A percentile compares a stretch with the other conserved stretches of the same genome.
Conservation (phyloP, 2,113 vertebrate genomes). For the Amazona guildingii region DNA sequence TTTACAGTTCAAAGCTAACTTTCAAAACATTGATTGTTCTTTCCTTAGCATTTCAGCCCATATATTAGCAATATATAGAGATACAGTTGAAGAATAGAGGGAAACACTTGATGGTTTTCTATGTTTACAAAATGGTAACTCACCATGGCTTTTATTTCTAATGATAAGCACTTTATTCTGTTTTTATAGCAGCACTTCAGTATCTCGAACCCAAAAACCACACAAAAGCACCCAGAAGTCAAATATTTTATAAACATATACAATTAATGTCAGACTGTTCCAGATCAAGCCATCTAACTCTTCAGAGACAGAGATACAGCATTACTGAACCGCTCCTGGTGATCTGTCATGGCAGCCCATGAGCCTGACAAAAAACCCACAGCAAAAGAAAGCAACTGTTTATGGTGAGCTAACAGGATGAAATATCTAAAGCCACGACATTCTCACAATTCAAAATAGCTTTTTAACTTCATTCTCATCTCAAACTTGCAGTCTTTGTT, state of each 20-base stretch:
- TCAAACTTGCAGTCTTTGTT: background rate
- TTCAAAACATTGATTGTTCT: background rate
- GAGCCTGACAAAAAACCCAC: background rate
- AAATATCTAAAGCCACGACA: background rate
- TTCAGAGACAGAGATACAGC: background rate
- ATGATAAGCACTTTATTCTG: background rate
- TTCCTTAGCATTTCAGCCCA: background rate
- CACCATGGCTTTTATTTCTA: background rate
- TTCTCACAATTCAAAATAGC: background rate
- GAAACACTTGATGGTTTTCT: background rate
- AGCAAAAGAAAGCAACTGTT: background rate
- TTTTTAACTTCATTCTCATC: background rate
- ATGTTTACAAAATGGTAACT: background rate
- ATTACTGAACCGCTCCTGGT: background rate
- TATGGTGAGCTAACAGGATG: background rate
- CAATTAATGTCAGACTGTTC: background rate
- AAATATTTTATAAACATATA: background rate
- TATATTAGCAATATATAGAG: accelerated
- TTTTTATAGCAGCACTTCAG: background rate
- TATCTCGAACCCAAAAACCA: background rate
- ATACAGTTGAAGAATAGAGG: background rate
- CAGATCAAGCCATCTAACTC: background rate
- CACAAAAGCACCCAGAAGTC: background rate
- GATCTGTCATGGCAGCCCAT: background rate
- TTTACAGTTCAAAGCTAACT: background rate